phyloP scores from a whole-genome alignment of 2,888 invertebrate species.

The Yponomeuta evonymella region DNA sequence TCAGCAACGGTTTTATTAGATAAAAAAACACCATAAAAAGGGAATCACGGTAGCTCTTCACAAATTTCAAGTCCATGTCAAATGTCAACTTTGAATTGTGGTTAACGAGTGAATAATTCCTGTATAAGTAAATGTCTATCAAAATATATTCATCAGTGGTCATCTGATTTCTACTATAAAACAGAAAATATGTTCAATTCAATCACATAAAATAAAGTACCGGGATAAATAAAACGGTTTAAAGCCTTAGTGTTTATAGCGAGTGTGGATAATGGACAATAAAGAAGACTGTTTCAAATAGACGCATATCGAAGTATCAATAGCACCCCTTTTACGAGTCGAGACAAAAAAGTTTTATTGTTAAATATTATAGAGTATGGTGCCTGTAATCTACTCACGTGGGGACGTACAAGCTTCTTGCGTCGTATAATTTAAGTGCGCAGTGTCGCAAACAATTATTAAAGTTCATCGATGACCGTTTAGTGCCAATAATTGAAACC shows the following conservation, averaged over 20 bases:
- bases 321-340: constrained; percentile 34
- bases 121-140: constrained; percentile 17
- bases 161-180: background rate
- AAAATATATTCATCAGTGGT: background rate
- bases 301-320: constrained; percentile 34
- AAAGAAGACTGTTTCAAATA: constrained; percentile 23
- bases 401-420: background rate
- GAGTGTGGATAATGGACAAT: constrained; percentile 31
- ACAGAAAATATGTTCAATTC: background rate
- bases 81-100: constrained; percentile 35
- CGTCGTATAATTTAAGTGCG: constrained; percentile 1
- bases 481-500: constrained; percentile 36
- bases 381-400: constrained; percentile 10
- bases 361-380: constrained; percentile 12
- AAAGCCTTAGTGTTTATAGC: constrained; percentile 26
- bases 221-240: constrained; percentile 15
- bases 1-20: constrained; percentile 56
- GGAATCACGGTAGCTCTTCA: constrained; percentile 40
- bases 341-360: constrained; percentile 14
- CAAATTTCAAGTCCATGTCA: constrained; percentile 47
- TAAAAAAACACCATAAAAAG: constrained; percentile 34
- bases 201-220: constrained; percentile 22
- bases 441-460: constrained; percentile 8
- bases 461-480: constrained; percentile 25
- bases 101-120: constrained; percentile 24